A percentile compares a stretch with the other conserved stretches of the same genome.
Conservation (phyloP, 2,888 invertebrate genomes). For the Apeira syringaria region DNA sequence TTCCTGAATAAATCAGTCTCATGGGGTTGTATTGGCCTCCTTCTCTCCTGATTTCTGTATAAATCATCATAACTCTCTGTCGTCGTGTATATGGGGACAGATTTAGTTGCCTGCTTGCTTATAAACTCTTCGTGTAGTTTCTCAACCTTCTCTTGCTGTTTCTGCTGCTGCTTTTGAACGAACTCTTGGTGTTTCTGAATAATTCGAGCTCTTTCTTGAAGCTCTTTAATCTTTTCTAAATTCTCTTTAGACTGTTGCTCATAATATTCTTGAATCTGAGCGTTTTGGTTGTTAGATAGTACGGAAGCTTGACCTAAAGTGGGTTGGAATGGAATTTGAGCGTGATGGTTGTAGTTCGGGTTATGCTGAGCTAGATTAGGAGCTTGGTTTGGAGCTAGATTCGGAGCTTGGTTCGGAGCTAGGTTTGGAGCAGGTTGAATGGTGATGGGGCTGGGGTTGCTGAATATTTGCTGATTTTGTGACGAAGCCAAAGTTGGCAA, state of each 20-base stretch:
- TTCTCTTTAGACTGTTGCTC: slow-evolving; percentile 86
- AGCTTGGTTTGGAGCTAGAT: slow-evolving; percentile 72
- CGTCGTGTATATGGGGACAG: slow-evolving; percentile 75
- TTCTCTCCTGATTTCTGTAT: slow-evolving; percentile 64
- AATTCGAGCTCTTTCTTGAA: slow-evolving; percentile 88
- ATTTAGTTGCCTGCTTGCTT: slow-evolving; percentile 87
- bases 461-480: slow-evolving; percentile 59
- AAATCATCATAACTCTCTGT: slow-evolving; percentile 75
- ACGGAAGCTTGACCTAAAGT: slow-evolving; percentile 65
- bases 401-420: slow-evolving; percentile 74
- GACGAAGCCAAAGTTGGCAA: slow-evolving; percentile 61
- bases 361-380: slow-evolving; percentile 72
- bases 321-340: slow-evolving; percentile 66
- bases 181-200: slow-evolving; percentile 91
- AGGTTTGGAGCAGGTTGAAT: slow-evolving; percentile 77
- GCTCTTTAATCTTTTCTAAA: slow-evolving; percentile 85
- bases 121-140: slow-evolving; percentile 88
- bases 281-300: slow-evolving; percentile 76
- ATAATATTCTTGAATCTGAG: slow-evolving; percentile 81
- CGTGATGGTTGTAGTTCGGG: slow-evolving; percentile 44
- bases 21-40: slow-evolving; percentile 84
- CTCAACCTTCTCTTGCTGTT: slow-evolving; percentile 89
- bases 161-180: slow-evolving; percentile 90
- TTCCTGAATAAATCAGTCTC: slow-evolving; percentile 86
- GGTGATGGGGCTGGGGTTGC: slow-evolving; percentile 67